Percentiles rank a stretch among this genome's conserved stretches.
Evolutionary conservation across 1,140 invertebrate genomes (phyloP).

Genomic region (Conus betulinus): DNA sequence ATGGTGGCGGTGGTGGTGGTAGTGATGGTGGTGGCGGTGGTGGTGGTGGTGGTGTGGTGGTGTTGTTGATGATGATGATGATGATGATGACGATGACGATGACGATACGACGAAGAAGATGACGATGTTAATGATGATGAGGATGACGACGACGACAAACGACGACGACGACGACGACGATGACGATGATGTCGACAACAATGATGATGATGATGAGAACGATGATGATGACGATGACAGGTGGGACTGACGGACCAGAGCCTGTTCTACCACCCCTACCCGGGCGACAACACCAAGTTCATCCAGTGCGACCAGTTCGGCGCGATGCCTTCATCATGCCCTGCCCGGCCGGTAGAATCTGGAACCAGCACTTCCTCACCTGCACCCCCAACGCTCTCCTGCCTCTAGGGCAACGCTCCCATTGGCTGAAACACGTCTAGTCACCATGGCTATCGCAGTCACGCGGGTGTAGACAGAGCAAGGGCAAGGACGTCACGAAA

Average conservation of each 20-base stretch:
- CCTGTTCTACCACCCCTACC: conserved; percentile 51
- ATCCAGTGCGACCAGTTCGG: conserved; percentile 64
- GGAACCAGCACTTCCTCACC: conserved; percentile 46
- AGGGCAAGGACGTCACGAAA: no score
- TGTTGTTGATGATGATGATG: no score
- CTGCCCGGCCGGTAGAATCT: conserved; percentile 44
- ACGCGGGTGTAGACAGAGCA: no score
- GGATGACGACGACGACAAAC: no score
- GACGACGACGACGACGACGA: no score
- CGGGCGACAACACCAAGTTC: conserved; percentile 49
- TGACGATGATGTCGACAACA: neutral
- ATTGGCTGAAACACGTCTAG: conserved; percentile 5
- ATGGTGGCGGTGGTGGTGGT: no score
- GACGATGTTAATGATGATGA: no score
- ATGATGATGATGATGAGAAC: neutral
- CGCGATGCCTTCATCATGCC: conserved; percentile 51
- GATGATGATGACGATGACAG: neutral
- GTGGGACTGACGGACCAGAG: conserved; percentile 21
- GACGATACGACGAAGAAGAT: no score
- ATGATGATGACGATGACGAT: no score
- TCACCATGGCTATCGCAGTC: no score
- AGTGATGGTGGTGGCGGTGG: no score
- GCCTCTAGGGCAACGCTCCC: neutral
- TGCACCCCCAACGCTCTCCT: conserved; percentile 45
- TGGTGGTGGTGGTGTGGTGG: no score